Conservation (phyloP, 2,797 vertebrate species). For the Leuciscus waleckii region DNA sequence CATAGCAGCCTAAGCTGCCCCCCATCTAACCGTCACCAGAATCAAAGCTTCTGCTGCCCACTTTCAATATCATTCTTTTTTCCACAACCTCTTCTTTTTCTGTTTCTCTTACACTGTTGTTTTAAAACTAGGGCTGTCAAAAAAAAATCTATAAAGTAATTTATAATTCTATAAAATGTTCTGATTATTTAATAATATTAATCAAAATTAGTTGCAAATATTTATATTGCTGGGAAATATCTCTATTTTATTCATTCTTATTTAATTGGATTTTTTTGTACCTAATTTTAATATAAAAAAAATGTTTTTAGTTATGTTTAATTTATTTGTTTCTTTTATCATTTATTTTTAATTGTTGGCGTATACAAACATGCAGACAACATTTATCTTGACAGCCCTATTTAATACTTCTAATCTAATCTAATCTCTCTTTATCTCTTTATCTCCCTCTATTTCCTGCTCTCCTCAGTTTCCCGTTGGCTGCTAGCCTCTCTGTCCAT, state of each 20-base stretch:
- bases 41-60: conserved; percentile 74
- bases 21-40: conserved; percentile 73
- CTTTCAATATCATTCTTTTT: conserved; percentile 65
- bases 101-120: conserved; percentile 48
- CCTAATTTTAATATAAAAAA: neutral
- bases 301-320: neutral
- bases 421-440: neutral
- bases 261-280: neutral
- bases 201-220: neutral
- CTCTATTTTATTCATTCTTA: too few species aligned
- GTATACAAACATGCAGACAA: neutral
- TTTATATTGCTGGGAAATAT: neutral
- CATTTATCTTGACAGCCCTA: neutral
- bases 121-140: neutral
- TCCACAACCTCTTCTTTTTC: conserved; percentile 59
- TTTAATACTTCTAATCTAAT: neutral
- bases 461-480: conserved; percentile 20
- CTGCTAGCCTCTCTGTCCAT: conserved; percentile 75
- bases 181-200: neutral
- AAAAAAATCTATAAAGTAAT: neutral
- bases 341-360: neutral
- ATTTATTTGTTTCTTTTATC: neutral
- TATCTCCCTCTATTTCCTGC: conserved; percentile 46
- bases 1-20: conserved; percentile 70
- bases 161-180: too few species aligned